A percentile compares a stretch with the other conserved stretches of the same genome.
Conservation (phyloP, 1,140 invertebrate species). For the Thrips palmi region DNA sequence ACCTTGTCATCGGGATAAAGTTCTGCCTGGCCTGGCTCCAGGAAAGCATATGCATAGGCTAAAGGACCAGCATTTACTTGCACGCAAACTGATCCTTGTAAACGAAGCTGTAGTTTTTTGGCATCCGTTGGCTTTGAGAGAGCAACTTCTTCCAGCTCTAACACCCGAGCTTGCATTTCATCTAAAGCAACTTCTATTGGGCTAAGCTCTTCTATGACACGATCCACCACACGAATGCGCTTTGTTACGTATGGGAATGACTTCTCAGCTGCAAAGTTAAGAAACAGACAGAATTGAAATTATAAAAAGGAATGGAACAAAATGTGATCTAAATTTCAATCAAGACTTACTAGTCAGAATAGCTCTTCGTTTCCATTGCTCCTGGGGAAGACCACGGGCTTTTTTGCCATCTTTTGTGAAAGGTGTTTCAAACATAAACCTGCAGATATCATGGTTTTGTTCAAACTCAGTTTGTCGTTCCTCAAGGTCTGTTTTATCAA, state of each 20-base stretch:
- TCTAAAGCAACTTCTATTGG: slow-evolving; percentile 89
- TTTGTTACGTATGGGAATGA: slow-evolving; percentile 86
- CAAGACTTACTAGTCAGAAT: slow-evolving; percentile 58
- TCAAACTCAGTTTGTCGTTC: slow-evolving; percentile 59
- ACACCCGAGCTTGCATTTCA: slow-evolving; percentile 72
- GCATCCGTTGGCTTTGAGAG: slow-evolving; percentile 58
- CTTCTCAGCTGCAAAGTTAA: slow-evolving; percentile 42
- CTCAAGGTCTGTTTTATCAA: slow-evolving; percentile 45
- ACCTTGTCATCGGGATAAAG: slow-evolving; percentile 65
- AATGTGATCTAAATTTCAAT: slow-evolving; percentile 10
- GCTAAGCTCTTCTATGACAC: slow-evolving; percentile 55
- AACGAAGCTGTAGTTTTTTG: slow-evolving; percentile 72
- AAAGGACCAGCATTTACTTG: slow-evolving; percentile 91
- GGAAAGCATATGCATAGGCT: slow-evolving; percentile 78
- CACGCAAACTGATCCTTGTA: slow-evolving; percentile 69
- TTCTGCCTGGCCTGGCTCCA: slow-evolving; percentile 43
- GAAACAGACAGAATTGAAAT: background rate
- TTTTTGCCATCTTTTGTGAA: slow-evolving; percentile 65
- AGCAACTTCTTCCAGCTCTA: slow-evolving; percentile 70
- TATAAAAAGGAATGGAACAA: slow-evolving; percentile 4
- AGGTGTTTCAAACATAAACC: slow-evolving; percentile 85
- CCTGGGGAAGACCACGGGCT: slow-evolving; percentile 58
- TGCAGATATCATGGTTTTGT: slow-evolving; percentile 65
- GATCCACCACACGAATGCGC: slow-evolving; percentile 54
- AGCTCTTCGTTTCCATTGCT: slow-evolving; percentile 75